Conservation (phyloP, 2,113 vertebrate genomes). For the Bombycilla garrulus region DNA sequence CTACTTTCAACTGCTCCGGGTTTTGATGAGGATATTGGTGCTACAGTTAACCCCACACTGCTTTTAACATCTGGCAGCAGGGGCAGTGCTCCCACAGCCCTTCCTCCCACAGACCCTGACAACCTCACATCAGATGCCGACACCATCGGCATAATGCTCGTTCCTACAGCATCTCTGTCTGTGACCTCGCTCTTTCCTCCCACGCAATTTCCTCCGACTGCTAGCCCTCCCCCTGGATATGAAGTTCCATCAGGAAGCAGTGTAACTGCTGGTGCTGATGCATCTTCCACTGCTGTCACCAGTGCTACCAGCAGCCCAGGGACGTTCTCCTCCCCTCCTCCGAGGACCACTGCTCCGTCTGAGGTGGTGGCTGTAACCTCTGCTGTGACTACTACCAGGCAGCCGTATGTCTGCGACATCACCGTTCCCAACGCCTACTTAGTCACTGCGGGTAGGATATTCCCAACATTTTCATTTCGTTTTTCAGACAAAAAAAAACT, state of each 20-base stretch:
- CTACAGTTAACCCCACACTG: not conserved
- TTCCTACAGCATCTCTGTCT: not conserved
- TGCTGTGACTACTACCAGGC: conserved; percentile 67
- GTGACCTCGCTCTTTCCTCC: not conserved
- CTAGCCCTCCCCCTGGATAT: not conserved
- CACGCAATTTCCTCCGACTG: conserved; percentile 5
- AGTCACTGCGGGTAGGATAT: conserved; percentile 82
- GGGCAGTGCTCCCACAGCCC: not conserved
- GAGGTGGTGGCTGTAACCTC: conserved; percentile 35
- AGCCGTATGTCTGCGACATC: conserved; percentile 83
- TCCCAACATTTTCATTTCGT: not conserved
- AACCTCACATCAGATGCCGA: not conserved
- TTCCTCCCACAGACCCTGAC: not conserved
- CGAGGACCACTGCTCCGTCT: not conserved
- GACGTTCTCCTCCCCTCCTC: not conserved
- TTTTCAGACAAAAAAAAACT: not conserved
- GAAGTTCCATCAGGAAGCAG: conserved; percentile 37
- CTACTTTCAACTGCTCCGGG: not conserved
- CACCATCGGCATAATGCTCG: not conserved
- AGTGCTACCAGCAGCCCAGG: not conserved
- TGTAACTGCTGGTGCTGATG: not conserved
- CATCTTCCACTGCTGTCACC: not conserved
- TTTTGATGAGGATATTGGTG: not conserved
- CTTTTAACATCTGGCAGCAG: conserved; percentile 39
- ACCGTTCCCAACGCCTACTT: conserved; percentile 80